Evolutionary conservation across 1,140 invertebrate species (phyloP).

Genomic region (Drosophila mayri): DNA sequence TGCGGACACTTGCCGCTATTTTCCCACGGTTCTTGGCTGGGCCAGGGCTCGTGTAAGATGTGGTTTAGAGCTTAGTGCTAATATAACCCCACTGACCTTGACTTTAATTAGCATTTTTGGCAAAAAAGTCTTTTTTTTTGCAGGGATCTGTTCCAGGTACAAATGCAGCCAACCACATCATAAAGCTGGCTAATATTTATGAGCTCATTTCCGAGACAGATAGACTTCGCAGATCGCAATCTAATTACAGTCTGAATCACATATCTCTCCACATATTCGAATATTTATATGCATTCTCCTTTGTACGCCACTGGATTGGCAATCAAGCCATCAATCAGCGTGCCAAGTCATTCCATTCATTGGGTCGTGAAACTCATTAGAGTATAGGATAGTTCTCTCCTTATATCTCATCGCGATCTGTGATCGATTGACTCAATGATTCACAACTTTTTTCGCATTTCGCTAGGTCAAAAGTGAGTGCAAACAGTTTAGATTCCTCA

Average conservation of each 20-base stretch:
- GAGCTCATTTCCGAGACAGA: slow-evolving; percentile 71
- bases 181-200: slow-evolving; percentile 64
- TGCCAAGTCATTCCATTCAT: slow-evolving; percentile 44
- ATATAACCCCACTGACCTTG: slow-evolving; percentile 48
- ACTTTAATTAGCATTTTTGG: slow-evolving; percentile 36
- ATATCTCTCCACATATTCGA: slow-evolving; percentile 12
- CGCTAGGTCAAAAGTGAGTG: slow-evolving; percentile 20
- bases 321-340: slow-evolving; percentile 71
- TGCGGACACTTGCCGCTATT: slow-evolving; percentile 42
- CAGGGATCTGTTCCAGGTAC: slow-evolving; percentile 41
- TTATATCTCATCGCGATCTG: slow-evolving; percentile 29
- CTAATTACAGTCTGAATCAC: slow-evolving; percentile 74
- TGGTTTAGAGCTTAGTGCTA: slow-evolving; percentile 1
- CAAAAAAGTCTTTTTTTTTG: slow-evolving; percentile 19
- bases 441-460: slow-evolving; percentile 15
- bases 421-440: slow-evolving; percentile 10
- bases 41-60: slow-evolving; percentile 21
- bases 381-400: slow-evolving; percentile 20
- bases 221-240: slow-evolving; percentile 61
- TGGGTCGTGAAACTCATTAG: slow-evolving; percentile 39
- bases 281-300: slow-evolving; percentile 35
- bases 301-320: slow-evolving; percentile 40
- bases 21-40: slow-evolving; percentile 60
- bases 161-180: slow-evolving; percentile 60
- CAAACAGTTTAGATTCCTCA: slow-evolving; percentile 9